Conservation (phyloP, 2,797 vertebrate species). For the Acanthornis magna region DNA sequence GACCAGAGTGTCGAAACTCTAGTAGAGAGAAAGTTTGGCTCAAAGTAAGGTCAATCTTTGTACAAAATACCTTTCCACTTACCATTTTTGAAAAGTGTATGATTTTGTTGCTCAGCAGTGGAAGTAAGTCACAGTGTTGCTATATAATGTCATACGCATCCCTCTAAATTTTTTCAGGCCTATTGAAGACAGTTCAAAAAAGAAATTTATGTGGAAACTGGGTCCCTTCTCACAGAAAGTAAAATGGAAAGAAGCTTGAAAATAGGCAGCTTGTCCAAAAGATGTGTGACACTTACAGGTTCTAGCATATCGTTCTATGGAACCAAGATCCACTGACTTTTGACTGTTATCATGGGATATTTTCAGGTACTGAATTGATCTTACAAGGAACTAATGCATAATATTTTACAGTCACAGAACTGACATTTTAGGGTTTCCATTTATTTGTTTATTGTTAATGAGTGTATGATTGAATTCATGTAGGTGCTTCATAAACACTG, state of each 20-base stretch:
- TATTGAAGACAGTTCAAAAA: background rate
- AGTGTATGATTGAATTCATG: background rate
- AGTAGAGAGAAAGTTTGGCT: background rate
- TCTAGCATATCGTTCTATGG: background rate
- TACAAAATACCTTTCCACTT: background rate
- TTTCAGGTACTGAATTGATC: background rate
- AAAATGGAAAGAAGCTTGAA: background rate
- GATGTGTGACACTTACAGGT: background rate
- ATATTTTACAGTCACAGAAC: background rate
- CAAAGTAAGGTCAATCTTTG: background rate
- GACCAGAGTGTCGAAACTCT: background rate
- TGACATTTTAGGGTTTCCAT: background rate
- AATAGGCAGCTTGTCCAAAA: background rate
- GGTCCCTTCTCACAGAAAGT: background rate
- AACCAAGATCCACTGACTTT: background rate
- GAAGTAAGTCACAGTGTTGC: background rate
- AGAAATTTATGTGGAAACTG: background rate
- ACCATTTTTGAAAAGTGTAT: background rate
- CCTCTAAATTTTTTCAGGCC: background rate
- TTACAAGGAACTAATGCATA: background rate
- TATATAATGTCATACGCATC: rapidly evolving
- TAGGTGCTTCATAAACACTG: background rate
- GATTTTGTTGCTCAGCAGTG: background rate
- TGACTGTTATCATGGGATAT: background rate
- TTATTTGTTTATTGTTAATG: background rate